Base-by-base conservation (phyloP, 2,888 invertebrate genomes). In the Metalampra italica region DNA sequence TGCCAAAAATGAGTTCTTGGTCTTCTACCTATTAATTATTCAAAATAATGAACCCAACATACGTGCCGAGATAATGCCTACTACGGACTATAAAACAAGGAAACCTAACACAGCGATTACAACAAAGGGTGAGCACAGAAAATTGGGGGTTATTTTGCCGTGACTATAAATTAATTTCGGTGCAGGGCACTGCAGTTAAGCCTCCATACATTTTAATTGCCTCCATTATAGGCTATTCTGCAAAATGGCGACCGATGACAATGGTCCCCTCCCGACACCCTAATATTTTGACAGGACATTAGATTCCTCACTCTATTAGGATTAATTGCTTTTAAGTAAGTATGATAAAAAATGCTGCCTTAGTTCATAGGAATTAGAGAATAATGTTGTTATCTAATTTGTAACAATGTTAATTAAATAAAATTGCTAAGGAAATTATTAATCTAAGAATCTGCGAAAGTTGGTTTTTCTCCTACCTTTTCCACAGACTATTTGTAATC, bases 161-260 rank as follows among this genome's bases (percentile, higher is more conserved):
- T 63, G 78, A 75, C 84, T 79, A 85, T 88, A 88, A 88, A 88
- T 88, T 88, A 88, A 88, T 88, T 88, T 86, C 72, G 78, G 75
- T 75, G 77, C 84, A 81, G 80, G 79, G 73, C 80, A 82, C 68
- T 86, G 84, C 86, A 86, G 86, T 86, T 85, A 88, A 86, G 85
- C 86, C 83, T 78, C 83, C 84, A 88, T 87, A 88, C 85, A 88
- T 88, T 88, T 88, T 88, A 88, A 88, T 87, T 87, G 88, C 79
- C 78, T 81, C 83, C 83, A 88, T 88, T 88, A 88, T 87, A 82
- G 82, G 79, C 74, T 76, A 75, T 82, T 80, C 75, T 73, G 73
- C 79, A 80, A 83, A 82, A 78, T 75, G 75, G 74, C 78, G 75
- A 66, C 69, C 69, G 75, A 74, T 82, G 82, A 82, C 84, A 84